Evolutionary conservation across 37 sponge, comb jelly and placozoan genomes (phyloP).

Genomic region (Aplysina aerophoba): DNA sequence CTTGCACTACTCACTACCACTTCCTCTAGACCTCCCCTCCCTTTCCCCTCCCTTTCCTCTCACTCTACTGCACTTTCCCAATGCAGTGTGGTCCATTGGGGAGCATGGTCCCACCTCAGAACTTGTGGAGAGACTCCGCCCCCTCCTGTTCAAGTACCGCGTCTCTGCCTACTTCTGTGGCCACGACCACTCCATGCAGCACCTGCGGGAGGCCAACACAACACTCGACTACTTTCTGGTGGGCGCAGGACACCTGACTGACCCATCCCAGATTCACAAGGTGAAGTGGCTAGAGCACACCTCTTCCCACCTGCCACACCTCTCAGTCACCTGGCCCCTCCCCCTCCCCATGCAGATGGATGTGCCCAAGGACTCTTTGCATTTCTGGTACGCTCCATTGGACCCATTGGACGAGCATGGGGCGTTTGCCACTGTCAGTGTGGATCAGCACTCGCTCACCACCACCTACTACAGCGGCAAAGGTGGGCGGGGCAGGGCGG

Average conservation of each 20-base stretch:
- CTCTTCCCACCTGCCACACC: neutral
- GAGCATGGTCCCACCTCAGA: slow-evolving; percentile 79
- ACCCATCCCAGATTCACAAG: slow-evolving; percentile 60
- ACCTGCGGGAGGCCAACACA: slow-evolving; percentile 57
- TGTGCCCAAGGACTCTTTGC: slow-evolving; percentile 69
- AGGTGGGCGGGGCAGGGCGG: slow-evolving; percentile 58
- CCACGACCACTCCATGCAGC: slow-evolving; percentile 88
- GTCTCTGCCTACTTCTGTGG: slow-evolving; percentile 85
- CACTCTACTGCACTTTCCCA: too few species aligned
- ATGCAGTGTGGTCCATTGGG: slow-evolving; percentile 89
- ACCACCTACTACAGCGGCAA: slow-evolving; percentile 60
- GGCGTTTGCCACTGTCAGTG: slow-evolving; percentile 62
- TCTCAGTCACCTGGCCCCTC: neutral
- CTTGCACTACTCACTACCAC: neutral
- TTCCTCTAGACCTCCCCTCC: too few species aligned
- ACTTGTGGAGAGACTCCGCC: slow-evolving; percentile 64
- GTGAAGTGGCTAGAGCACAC: slow-evolving; percentile 6
- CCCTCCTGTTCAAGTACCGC: slow-evolving; percentile 66
- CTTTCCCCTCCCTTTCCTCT: neutral
- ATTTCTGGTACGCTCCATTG: slow-evolving; percentile 61
- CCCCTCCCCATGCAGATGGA: slow-evolving; percentile 40
- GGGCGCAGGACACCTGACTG: slow-evolving; percentile 86
- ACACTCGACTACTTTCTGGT: slow-evolving; percentile 78
- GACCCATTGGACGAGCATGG: slow-evolving; percentile 40
- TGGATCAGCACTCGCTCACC: slow-evolving; percentile 36